Evolutionary conservation across 2,888 invertebrate species (phyloP).

Genomic region (Tuta absoluta): DNA sequence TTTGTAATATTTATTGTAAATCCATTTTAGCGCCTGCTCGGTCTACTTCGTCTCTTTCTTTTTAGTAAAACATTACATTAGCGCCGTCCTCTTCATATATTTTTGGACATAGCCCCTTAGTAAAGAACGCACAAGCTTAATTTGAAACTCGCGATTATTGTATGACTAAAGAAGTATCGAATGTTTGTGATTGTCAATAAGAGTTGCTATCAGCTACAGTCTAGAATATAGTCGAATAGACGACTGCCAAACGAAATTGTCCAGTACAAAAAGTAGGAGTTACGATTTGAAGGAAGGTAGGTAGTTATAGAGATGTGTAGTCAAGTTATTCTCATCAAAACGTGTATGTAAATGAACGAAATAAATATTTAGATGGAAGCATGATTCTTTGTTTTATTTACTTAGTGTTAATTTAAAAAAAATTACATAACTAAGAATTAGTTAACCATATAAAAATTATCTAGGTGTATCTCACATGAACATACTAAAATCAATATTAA

Average conservation of each 20-base stretch:
- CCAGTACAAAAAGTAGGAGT: constrained; percentile 73
- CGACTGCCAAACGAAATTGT: constrained; percentile 65
- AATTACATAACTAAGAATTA: too few species aligned
- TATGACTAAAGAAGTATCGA: not conserved
- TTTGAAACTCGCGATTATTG: not conserved
- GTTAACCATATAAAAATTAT: too few species aligned
- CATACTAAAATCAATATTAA: too few species aligned
- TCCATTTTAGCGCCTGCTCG: too few species aligned
- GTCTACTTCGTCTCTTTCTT: too few species aligned
- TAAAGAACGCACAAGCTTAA: too few species aligned
- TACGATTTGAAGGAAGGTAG: constrained; percentile 45
- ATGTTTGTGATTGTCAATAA: not conserved
- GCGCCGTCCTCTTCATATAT: too few species aligned
- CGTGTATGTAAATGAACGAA: constrained; percentile 62
- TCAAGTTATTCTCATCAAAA: constrained; percentile 63
- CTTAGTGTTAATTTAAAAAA: not conserved
- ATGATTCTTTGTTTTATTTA: constrained; percentile 47
- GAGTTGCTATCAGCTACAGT: not conserved
- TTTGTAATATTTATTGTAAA: too few species aligned
- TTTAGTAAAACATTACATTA: too few species aligned
- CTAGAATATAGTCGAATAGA: constrained; percentile 38
- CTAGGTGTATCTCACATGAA: too few species aligned
- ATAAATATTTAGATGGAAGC: constrained; percentile 73
- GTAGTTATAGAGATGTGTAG: constrained; percentile 52
- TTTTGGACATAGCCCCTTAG: too few species aligned